Conservation (phyloP, 1,140 invertebrate genomes). For the Pachyrhynchus sulphureomaculatus region DNA sequence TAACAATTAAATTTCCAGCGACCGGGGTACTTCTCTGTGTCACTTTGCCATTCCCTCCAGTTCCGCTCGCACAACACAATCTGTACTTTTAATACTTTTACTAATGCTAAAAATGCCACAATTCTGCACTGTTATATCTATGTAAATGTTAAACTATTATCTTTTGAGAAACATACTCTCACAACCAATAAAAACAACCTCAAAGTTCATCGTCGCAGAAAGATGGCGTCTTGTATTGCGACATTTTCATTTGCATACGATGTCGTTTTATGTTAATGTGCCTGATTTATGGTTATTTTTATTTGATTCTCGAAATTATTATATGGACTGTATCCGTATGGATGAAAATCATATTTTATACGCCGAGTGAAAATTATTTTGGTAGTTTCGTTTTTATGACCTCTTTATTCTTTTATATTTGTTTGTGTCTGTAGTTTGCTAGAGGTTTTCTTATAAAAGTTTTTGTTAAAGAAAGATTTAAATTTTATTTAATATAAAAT, state of each 20-base stretch:
- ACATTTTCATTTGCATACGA: slow-evolving; percentile 49
- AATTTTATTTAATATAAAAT: too few relatives aligned
- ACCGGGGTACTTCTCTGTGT: too few relatives aligned
- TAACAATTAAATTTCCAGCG: too few relatives aligned
- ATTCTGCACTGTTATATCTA: too few relatives aligned
- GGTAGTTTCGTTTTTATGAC: slow-evolving; percentile 7
- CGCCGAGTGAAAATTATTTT: slow-evolving; percentile 29
- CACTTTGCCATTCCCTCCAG: too few relatives aligned
- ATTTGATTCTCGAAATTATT: slow-evolving; percentile 54
- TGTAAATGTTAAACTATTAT: neutral
- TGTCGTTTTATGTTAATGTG: slow-evolving; percentile 50
- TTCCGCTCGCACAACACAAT: too few relatives aligned
- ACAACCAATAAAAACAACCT: slow-evolving; percentile 21
- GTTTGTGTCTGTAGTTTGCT: slow-evolving; percentile 1
- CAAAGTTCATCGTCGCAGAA: slow-evolving; percentile 29
- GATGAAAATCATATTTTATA: slow-evolving; percentile 54
- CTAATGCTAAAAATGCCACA: too few relatives aligned
- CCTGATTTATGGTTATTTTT: slow-evolving; percentile 53
- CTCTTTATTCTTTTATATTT: slow-evolving; percentile 7
- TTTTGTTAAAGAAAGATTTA: too few relatives aligned
- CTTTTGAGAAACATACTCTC: slow-evolving; percentile 18
- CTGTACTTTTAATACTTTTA: too few relatives aligned
- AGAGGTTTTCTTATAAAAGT: too few relatives aligned
- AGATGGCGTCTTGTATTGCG: slow-evolving; percentile 45
- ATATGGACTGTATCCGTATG: slow-evolving; percentile 55